These are phyloP conservation scores for Malaclemys terrapin DNA, from an alignment of 2,113 vertebrate species.

Conservation along the genomic window DNA sequence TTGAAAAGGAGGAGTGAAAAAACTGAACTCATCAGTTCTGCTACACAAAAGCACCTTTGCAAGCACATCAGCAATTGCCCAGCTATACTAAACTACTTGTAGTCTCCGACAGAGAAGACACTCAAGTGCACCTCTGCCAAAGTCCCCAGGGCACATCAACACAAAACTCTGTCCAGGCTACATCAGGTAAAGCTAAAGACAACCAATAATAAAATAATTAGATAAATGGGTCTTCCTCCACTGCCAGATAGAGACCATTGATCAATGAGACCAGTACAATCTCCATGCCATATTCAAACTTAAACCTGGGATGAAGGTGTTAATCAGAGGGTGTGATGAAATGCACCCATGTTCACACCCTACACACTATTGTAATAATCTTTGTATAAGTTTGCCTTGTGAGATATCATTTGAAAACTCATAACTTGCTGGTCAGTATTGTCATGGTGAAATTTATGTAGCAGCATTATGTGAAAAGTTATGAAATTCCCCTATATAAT, in stretches of 20 bases:
- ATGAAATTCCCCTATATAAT: not conserved
- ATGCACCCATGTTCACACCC: not conserved
- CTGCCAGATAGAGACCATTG: not conserved
- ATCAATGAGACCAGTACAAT: not conserved
- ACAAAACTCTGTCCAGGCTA: not conserved
- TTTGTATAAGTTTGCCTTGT: not conserved
- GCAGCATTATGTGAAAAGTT: not conserved
- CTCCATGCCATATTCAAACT: not conserved
- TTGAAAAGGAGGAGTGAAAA: not conserved
- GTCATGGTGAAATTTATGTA: not conserved
- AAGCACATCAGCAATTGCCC: not conserved
- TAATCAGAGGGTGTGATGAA: not conserved
- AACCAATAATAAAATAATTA: not conserved
- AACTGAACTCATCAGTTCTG: not conserved
- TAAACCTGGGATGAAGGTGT: not conserved
- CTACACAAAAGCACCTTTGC: not conserved
- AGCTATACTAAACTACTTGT: not conserved
- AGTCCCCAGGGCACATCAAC: rapidly evolving
- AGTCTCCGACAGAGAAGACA: not conserved
- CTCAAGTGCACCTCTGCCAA: not conserved
- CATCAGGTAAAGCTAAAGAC: not conserved
- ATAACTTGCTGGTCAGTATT: not conserved
- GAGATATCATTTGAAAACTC: not conserved
- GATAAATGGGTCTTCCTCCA: not conserved
- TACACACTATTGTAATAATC: not conserved